Percentiles rank a stretch among this genome's conserved stretches.
Evolutionary conservation across 1,140 invertebrate species (phyloP).

Genomic region (Sminthurinus signatus): DNA sequence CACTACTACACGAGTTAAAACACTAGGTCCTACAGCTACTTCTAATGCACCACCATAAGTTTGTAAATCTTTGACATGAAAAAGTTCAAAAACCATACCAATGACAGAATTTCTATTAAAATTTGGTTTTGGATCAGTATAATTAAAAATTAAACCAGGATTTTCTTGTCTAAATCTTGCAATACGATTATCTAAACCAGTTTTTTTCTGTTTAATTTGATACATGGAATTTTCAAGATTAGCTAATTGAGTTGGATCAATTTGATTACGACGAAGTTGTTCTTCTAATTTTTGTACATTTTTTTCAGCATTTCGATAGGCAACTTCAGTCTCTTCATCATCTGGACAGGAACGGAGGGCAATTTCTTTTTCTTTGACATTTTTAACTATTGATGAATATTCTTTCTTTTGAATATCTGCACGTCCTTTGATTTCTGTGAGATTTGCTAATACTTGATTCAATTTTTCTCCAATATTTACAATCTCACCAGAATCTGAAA

Average conservation of each 20-base stretch:
- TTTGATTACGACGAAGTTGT: neutral
- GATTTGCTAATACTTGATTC: neutral
- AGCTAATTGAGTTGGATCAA: neutral
- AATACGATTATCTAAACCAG: neutral
- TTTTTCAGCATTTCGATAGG: conserved; percentile 61
- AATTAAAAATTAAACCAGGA: conserved; percentile 28
- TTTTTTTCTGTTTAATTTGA: neutral
- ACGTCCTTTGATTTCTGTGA: neutral
- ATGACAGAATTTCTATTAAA: conserved; percentile 70
- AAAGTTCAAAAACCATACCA: conserved; percentile 71
- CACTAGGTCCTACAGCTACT: conserved; percentile 75
- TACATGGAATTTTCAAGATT: conserved; percentile 5
- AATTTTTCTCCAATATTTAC: conserved; percentile 6
- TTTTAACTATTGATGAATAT: neutral
- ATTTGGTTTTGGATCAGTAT: conserved; percentile 58
- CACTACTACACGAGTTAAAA: conserved; percentile 70
- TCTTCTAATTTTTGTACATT: conserved; percentile 50
- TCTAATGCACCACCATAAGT: conserved; percentile 72
- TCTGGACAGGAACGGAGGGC: conserved; percentile 64
- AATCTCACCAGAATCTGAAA: conserved; percentile 4
- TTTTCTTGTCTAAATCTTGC: neutral
- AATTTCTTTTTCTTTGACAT: neutral
- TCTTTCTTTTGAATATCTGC: conserved; percentile 1
- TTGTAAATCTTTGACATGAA: conserved; percentile 63
- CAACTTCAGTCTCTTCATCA: conserved; percentile 69